Evolutionary conservation across 1,140 invertebrate species (phyloP), one percentile per base, ranked within the genome.

Genomic region (Drosophila fuyamai): DNA sequence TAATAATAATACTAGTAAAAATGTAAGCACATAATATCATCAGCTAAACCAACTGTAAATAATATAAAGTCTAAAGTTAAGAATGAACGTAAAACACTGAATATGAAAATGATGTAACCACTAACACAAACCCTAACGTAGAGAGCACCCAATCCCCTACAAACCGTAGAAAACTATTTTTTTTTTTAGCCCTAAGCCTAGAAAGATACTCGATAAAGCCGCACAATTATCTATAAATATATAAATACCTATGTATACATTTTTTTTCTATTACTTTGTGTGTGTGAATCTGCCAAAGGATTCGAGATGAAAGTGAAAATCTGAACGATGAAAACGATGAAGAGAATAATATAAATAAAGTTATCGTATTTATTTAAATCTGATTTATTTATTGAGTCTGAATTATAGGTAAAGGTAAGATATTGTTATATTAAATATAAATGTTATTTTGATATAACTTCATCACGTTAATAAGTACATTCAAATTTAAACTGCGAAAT

Each of bases 341-440:
- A 67, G 60, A 67, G 61, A 78, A 82, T 79, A 82, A 79, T 86
- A 86, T 82, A 76, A 86, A 86, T 86, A 86, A 86, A 86, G 82
- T 86, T 86, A 86, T 81, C 43, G 60, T 86, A 85, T 86, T 86
- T 86, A 86, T 86, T 86, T 82, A 63, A 76, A 80, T 56, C 18
- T 14, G 9, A 36, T 29, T 54, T 18, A 4, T 35, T 43, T 1
- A 14, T 36, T 29, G 32, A 8, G 47, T 29, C 7, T 5, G 6
- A 9, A 9, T 13, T 9, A 46, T 5, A 23, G 44, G 18, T 6
- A 2, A 32, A 50, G 27, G 23, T 48, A 27, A 47, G 44, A 44
- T 18, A 7, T 32, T 2, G 1, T 1, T 1, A 32, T 7, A 2
- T 32, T 32, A 32, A 32, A 1, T 8, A 8, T 7, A 1, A 8